These are phyloP conservation scores for Cenopis cana DNA, from an alignment of 2,888 invertebrate species.

Conservation along the genomic window DNA sequence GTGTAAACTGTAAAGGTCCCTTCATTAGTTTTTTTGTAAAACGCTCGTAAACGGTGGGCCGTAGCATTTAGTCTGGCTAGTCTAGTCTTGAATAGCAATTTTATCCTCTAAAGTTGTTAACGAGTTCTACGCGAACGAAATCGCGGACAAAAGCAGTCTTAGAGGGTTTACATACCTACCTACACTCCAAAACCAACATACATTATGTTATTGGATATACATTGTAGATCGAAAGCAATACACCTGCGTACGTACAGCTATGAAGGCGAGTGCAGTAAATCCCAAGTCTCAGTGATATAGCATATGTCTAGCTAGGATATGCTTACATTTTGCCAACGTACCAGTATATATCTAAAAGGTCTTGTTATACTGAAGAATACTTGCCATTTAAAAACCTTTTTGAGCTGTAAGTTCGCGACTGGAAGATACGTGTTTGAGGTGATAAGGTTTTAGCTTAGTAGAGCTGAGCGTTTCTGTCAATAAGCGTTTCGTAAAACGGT, in stretches of 20 bases:
- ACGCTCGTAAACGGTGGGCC: no score
- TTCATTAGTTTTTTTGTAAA: no score
- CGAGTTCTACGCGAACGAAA: no score
- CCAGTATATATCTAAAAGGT: background rate
- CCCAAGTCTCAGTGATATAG: conserved; percentile 17
- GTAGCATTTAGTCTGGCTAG: no score
- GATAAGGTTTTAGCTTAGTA: background rate
- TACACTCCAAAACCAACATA: background rate
- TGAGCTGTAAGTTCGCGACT: background rate
- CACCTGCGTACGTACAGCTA: conserved; percentile 15
- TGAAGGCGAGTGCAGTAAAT: conserved; percentile 20
- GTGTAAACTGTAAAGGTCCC: no score
- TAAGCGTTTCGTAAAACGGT: no score
- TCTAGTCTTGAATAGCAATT: no score
- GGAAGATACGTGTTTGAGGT: background rate
- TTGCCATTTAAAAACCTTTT: background rate
- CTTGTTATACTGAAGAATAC: background rate
- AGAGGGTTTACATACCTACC: no score
- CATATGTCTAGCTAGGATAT: conserved; percentile 22
- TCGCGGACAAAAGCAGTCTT: no score
- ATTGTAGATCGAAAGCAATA: conserved; percentile 5
- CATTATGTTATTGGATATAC: background rate
- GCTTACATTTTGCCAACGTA: background rate
- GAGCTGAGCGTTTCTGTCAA: no score
- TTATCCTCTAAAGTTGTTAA: no score